Percentiles rank a stretch among this genome's conserved stretches.
Conservation (phyloP, 1,140 invertebrate species). For the Caenorhabditis tropicalis region DNA sequence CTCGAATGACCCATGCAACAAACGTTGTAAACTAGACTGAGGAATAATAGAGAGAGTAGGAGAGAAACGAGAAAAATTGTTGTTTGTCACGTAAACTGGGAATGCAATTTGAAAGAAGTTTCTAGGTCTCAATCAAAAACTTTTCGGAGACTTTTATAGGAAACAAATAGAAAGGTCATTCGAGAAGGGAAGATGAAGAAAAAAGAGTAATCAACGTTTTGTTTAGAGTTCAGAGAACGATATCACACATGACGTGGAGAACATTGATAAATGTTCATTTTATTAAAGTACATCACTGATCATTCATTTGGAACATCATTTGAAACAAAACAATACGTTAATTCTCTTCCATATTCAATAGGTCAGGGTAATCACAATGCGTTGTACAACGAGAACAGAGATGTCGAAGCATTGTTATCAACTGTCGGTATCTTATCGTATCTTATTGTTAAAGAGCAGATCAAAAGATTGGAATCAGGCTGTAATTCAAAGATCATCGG, state of each 20-base stretch:
- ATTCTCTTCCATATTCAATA: too few relatives aligned
- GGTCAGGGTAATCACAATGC: too few relatives aligned
- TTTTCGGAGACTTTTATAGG: slow-evolving; percentile 2
- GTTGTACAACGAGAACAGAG: not conserved
- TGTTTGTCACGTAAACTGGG: slow-evolving; percentile 41
- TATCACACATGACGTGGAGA: not conserved
- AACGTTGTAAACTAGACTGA: not conserved
- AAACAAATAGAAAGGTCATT: not conserved
- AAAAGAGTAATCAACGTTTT: not conserved
- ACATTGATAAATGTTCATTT: slow-evolving; percentile 19
- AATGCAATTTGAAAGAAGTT: too few relatives aligned
- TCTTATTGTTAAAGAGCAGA: not conserved
- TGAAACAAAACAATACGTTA: too few relatives aligned
- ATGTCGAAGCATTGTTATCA: not conserved
- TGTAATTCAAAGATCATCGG: not conserved
- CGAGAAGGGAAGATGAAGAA: too few relatives aligned
- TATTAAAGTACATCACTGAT: not conserved
- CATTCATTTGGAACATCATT: too few relatives aligned
- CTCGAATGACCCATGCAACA: not conserved
- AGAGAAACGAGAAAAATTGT: not conserved
- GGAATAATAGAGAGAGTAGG: not conserved
- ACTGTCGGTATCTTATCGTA: not conserved
- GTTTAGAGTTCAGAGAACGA: slow-evolving; percentile 23
- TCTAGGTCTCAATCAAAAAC: not conserved
- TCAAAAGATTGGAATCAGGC: not conserved